Conservation (phyloP, 2,888 invertebrate genomes). For the Podabrus alpinus region DNA sequence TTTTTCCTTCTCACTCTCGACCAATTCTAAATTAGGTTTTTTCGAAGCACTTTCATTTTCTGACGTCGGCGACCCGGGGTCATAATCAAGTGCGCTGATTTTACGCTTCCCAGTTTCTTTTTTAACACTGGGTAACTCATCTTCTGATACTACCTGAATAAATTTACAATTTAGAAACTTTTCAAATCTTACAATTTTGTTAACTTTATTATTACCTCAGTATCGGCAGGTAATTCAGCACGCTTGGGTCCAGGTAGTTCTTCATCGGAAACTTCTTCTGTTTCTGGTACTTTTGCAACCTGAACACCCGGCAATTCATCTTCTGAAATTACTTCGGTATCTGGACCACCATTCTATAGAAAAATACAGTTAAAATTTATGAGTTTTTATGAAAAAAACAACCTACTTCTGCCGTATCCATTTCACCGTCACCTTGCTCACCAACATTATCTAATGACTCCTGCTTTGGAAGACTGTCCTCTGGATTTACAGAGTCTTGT, state of each 20-base stretch:
- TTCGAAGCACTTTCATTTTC: slow-evolving; percentile 69
- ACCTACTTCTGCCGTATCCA: background rate
- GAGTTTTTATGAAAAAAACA: background rate
- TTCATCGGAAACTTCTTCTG: slow-evolving; percentile 81
- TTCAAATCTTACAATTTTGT: no score
- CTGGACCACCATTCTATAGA: slow-evolving; percentile 64
- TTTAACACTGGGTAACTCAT: slow-evolving; percentile 71
- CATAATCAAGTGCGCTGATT: slow-evolving; percentile 61
- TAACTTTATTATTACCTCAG: slow-evolving; percentile 62
- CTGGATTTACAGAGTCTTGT: slow-evolving; percentile 6
- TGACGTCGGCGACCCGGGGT: slow-evolving; percentile 80
- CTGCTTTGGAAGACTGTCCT: slow-evolving; percentile 3
- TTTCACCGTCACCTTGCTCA: background rate
- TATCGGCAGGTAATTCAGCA: slow-evolving; percentile 72
- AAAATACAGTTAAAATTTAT: background rate
- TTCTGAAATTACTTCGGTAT: slow-evolving; percentile 84
- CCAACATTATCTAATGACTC: background rate
- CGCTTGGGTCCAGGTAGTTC: slow-evolving; percentile 74
- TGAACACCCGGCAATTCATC: slow-evolving; percentile 77
- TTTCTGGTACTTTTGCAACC: slow-evolving; percentile 79
- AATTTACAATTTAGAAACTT: no score
- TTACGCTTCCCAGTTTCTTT: slow-evolving; percentile 66
- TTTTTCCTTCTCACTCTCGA: slow-evolving; percentile 57
- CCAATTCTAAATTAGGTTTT: slow-evolving; percentile 54
- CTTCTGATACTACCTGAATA: slow-evolving; percentile 74